phyloP scores from a whole-genome alignment of 1,140 invertebrate genomes.

The Zaprionus taronus region DNA sequence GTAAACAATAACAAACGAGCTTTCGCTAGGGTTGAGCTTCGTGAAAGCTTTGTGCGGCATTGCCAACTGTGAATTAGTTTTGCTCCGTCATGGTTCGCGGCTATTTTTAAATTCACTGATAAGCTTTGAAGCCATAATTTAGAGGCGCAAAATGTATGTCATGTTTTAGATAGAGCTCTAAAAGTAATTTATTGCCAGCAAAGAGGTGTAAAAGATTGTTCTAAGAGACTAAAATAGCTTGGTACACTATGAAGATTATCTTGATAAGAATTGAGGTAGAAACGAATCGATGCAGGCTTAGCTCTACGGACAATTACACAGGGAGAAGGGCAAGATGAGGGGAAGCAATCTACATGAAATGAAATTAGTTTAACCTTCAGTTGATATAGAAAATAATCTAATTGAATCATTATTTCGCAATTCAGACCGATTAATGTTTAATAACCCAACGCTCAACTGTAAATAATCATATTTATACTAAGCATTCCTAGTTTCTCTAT shows the following conservation, averaged over 20 bases:
- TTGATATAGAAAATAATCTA: too few relatives aligned
- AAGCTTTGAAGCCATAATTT: conserved; percentile 8
- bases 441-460: too few relatives aligned
- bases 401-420: too few relatives aligned
- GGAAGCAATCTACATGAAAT: too few relatives aligned
- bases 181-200: not conserved
- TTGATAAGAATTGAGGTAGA: not conserved
- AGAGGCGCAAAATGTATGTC: conserved; percentile 4
- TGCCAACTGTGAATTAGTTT: conserved; percentile 23
- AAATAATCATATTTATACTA: too few relatives aligned
- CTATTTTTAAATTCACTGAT: not conserved
- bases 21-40: conserved; percentile 1
- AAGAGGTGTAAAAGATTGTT: not conserved
- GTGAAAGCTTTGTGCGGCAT: conserved; percentile 28
- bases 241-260: not conserved
- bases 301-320: too few relatives aligned
- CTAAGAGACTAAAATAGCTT: not conserved
- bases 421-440: too few relatives aligned
- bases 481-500: not conserved
- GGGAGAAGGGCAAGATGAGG: too few relatives aligned
- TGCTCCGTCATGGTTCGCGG: conserved; percentile 21
- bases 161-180: not conserved
- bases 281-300: not conserved
- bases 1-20: conserved; percentile 43
- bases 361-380: too few relatives aligned